Percentiles rank a stretch among this genome's conserved stretches.
Evolutionary conservation across 2,888 invertebrate genomes (phyloP).

Genomic region (Leucoptera coffeella): DNA sequence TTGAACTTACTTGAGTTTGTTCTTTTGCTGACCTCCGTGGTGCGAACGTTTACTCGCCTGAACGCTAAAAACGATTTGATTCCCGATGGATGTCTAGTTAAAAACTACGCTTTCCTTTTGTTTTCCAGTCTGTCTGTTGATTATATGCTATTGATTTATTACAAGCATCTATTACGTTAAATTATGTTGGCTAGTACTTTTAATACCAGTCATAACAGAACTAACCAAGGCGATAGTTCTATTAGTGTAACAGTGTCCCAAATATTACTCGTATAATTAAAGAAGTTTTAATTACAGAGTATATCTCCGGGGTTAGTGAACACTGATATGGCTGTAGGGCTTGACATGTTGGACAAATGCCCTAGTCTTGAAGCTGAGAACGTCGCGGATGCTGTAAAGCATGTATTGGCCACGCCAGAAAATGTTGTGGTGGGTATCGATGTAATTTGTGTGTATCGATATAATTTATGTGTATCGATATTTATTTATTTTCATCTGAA

Average conservation of each 20-base stretch:
- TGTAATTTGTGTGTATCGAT: background rate
- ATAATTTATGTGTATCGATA: background rate
- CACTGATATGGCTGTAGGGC: conserved; percentile 4
- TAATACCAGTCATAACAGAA: no score
- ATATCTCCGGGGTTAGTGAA: conserved; percentile 4
- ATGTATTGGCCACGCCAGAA: conserved; percentile 12
- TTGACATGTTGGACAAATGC: conserved; percentile 8
- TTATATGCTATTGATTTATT: background rate
- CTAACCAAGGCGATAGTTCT: no score
- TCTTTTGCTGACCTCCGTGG: no score
- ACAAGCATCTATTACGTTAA: background rate
- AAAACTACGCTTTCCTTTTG: no score
- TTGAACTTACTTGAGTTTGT: no score
- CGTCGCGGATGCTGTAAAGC: conserved; percentile 12
- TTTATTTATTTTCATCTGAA: background rate
- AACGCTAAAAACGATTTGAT: no score
- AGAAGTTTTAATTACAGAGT: conserved; percentile 2
- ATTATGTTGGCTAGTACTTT: background rate
- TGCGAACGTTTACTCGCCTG: no score
- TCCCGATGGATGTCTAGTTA: no score
- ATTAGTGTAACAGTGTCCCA: no score
- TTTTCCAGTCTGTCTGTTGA: no score
- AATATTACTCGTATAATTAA: no score
- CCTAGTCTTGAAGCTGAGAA: conserved; percentile 12
- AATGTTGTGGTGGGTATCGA: conserved; percentile 11